Conservation (phyloP, 2,797 vertebrate species). For the Paratrypauchen microcephalus region DNA sequence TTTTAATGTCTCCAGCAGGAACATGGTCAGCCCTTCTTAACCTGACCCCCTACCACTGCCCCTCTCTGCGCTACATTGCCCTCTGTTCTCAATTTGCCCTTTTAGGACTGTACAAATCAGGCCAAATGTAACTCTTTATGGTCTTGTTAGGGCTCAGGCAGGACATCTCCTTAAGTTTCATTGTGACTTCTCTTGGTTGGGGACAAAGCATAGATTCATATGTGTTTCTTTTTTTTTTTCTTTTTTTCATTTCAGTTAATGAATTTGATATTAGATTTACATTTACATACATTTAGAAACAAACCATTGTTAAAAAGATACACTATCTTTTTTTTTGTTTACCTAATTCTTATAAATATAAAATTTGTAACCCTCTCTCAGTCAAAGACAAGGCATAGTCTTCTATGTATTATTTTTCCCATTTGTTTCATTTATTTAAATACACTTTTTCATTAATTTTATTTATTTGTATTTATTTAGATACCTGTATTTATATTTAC, state of each 20-base stretch:
- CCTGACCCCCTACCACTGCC: conserved; percentile 72
- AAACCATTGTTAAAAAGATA: no score
- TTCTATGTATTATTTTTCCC: not conserved
- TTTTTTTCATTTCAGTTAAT: no score
- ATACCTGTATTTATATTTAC: not conserved
- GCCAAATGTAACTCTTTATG: conserved; percentile 86
- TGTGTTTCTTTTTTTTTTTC: not conserved
- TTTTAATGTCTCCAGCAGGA: conserved; percentile 85
- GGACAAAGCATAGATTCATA: conserved; percentile 32
- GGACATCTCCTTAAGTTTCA: conserved; percentile 72
- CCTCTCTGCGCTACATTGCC: conserved; percentile 54
- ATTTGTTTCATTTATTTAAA: no score
- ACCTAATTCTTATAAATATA: no score
- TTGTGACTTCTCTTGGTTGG: conserved; percentile 61
- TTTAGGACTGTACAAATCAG: conserved; percentile 81
- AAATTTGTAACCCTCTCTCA: conserved; percentile 42
- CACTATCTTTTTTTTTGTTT: no score
- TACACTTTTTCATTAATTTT: no score
- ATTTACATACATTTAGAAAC: no score
- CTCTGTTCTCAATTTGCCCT: conserved; percentile 81
- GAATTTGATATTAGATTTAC: no score
- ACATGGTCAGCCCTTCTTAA: conserved; percentile 82
- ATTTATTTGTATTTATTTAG: no score
- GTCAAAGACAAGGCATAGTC: conserved; percentile 27
- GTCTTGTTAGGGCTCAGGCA: conserved; percentile 71